Evolutionary conservation across 1,140 invertebrate species (phyloP), one percentile per base, ranked within the genome.

Genomic region (Drosophila albomicans): DNA sequence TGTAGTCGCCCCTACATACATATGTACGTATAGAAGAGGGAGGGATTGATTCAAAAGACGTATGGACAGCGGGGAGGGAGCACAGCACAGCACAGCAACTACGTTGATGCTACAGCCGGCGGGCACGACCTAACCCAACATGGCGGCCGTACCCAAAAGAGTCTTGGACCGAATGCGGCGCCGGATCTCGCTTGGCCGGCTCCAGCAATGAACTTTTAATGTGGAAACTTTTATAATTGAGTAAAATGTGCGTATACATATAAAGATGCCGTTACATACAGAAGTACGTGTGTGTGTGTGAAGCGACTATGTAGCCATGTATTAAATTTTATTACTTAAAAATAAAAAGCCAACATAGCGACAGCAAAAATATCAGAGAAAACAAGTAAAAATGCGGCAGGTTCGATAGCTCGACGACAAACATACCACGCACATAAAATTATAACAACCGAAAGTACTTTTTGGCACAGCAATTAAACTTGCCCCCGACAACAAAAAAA

Each of bases 171-270:
- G 30, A 28, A 38, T 3, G 13, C 56, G 56, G 46, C 51, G 54
- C 41, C 62, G 56, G 57, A 59, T 63, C 66, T 76, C 65, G 69
- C 79, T 86, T 81, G 57, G 65, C 73, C 78, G 62, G 78, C 62
- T 75, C 77, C 75, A 77, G 88, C 75, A 88, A 84, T 91, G 82
- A 91, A 91, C 82, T 91, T 91, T 91, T 91, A 91, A 91, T 91
- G 86, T 91, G 81, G 73, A 91, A 91, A 91, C 90, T 91, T 91
- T 91, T 91, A 90, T 91, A 91, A 91, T 91, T 91, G 90, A 91
- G 86, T 91, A 91, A 91, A 91, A 91, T 87, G 71, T 80, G 74
- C 63, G 72, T 75, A 49, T 74, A 69, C 65, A 74, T 74, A 74
- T 69, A 74, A 30, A 69, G 25, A 49, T 63, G n/a, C 6, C 13